Evolutionary conservation across 2,113 vertebrate species (phyloP), one percentile per base, ranked within the genome.

Genomic region (Scalopus aquaticus): DNA sequence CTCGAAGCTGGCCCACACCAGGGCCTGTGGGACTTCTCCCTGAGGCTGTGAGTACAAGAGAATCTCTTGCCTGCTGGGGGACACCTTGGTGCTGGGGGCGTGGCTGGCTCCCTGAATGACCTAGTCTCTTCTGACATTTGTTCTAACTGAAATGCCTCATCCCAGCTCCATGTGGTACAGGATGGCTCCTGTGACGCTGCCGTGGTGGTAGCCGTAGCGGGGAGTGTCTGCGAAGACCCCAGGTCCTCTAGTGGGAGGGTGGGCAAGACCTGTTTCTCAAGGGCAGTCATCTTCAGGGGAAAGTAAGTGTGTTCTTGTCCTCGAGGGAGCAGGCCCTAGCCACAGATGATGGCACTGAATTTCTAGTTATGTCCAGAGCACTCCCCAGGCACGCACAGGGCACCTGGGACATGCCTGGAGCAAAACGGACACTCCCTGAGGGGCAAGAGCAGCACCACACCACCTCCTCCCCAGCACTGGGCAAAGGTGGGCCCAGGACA

Each of bases 11-110:
- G 77, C 2, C 46, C 54, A n/a, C 19, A 1, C 11, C 10, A 2
- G 35, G 51, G 22, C 17, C 5, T 2, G 49, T 9, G 10, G 78
- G 30, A 79, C 3, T 3, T 24, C 46, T 32, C 2, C 13, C 2
- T 1, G 1, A 24, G 64, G 42, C 35, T 77, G 30, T 12, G 9
- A n/a, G 17, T 6, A 24, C 0, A 0, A 56, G 19, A 11, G 37
- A 79, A 37, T 49, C 46, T 49, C 28, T 8, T 0, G 2, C 60
- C 44, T 16, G 26, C 26, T 17, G 54, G 32, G 51, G 44, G 60
- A 85, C 62, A 90, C 67, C 62, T 37, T 0, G 35, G n/a, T 62
- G 56, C 44, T 62, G 3, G 5, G 30, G 32, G 6, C 30, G 42
- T 2, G 13, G 28, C 24, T 54, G 28, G 17, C 28, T 22, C 73